A percentile compares a stretch with the other conserved stretches of the same genome.
Conservation (phyloP, 2,888 invertebrate genomes). For the Drosophila lacicola region DNA sequence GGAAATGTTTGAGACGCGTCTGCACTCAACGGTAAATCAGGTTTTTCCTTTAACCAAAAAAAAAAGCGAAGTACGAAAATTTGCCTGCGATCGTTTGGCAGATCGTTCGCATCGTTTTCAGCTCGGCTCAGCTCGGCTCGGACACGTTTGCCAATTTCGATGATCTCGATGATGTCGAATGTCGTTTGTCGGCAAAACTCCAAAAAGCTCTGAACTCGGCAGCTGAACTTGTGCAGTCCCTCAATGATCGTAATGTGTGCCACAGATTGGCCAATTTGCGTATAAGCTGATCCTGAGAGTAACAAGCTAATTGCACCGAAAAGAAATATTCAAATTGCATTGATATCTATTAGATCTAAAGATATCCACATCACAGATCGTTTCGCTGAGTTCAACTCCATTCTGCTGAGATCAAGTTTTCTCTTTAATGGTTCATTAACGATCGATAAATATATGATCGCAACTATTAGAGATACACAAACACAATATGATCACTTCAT, state of each 20-base stretch:
- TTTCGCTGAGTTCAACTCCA: too few species aligned
- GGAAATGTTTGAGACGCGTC: constrained; percentile 71
- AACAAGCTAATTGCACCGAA: constrained; percentile 43
- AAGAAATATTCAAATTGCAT: constrained; percentile 9
- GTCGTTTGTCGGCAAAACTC: constrained; percentile 33
- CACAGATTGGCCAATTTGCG: constrained; percentile 49
- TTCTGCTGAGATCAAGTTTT: too few species aligned
- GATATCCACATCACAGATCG: too few species aligned
- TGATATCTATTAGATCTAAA: too few species aligned
- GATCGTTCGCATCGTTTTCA: constrained; percentile 48
- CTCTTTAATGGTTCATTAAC: too few species aligned
- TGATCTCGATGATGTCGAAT: constrained; percentile 19
- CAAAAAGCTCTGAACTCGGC: constrained; percentile 32
- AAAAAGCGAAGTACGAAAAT: constrained; percentile 65
- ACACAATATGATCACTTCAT: background rate
- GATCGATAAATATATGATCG: too few species aligned
- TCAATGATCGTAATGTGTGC: constrained; percentile 23
- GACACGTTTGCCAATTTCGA: constrained; percentile 32
- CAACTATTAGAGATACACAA: too few species aligned
- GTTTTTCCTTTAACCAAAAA: constrained; percentile 71
- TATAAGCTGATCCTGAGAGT: constrained; percentile 17
- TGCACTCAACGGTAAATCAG: constrained; percentile 76
- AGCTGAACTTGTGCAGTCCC: constrained; percentile 27
- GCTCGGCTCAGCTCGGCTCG: constrained; percentile 20
- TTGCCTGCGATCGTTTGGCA: constrained; percentile 71